Conservation (phyloP, 1,140 invertebrate species). For the Chironomus striatipennis region DNA sequence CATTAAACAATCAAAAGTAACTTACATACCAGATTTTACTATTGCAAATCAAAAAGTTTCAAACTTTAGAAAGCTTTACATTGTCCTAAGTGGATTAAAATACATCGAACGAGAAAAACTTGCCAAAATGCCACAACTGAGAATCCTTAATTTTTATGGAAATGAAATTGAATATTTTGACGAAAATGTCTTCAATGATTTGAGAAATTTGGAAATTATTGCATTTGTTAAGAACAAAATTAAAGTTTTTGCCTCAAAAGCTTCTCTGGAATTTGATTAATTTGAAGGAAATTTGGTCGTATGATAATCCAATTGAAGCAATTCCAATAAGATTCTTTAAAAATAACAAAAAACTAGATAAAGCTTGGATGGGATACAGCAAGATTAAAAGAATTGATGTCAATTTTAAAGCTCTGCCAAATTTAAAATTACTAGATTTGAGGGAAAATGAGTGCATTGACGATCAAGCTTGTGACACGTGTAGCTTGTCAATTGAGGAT, state of each 20-base stretch:
- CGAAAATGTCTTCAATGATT: background rate
- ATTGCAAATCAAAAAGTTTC: background rate
- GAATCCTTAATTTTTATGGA: background rate
- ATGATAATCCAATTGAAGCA: background rate
- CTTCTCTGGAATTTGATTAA: background rate
- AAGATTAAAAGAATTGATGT: background rate
- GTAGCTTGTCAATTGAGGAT: background rate
- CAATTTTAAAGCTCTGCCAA: background rate
- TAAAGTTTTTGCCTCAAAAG: background rate
- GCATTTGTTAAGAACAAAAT: background rate
- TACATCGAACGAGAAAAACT: background rate
- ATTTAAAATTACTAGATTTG: background rate
- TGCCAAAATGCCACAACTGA: background rate
- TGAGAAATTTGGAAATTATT: background rate
- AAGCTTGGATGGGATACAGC: background rate
- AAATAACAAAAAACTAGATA: background rate
- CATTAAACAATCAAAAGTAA: background rate
- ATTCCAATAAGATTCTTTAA: background rate
- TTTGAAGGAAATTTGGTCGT: background rate
- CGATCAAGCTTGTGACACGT: background rate
- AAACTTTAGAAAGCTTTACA: background rate
- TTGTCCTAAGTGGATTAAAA: background rate
- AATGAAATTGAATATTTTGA: background rate
- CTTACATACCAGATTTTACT: background rate
- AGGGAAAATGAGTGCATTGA: background rate